Evolutionary conservation across 2,797 vertebrate genomes (phyloP), one percentile per base, ranked within the genome.

Genomic region (Sebastes itinus): DNA sequence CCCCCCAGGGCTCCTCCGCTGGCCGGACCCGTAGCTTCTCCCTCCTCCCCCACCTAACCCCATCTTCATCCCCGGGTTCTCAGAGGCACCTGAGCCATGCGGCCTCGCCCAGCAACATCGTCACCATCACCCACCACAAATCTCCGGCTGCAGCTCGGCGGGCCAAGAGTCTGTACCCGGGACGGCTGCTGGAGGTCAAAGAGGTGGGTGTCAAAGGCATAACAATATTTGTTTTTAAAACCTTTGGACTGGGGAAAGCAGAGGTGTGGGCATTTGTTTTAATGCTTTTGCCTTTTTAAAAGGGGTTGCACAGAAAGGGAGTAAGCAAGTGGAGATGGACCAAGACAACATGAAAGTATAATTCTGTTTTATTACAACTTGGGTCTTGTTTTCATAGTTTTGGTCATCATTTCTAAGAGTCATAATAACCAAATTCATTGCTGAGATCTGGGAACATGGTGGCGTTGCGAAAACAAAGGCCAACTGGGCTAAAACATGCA

Each of bases 81-180:
- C 98, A 97, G 95, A 97, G 97, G 87, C 96, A 96, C 73, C 82
- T 92, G 78, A 90, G 91, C 89, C 93, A 93, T 73, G 84, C 94
- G 2, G 95, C 95, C 65, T 90, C 96, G 7, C 95, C 97, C 67
- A 92, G 95, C 71, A 97, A 96, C 82, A 97, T 99, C 90, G 96
- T 99, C 88, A 97, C 97, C 89, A 94, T 99, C 93, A 99, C 97
- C 23, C 97, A 98, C 93, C 97, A 99, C 95, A 99, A 98, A 94
- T 99, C 98, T 59, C 98, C 98, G 82, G 97, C 97, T 38, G 97
- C 97, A 0, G 97, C 97, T 80, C 96, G 97, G 84, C 97, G 96
- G 88, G 94, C 93, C 3, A 97, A 94, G 96, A 97, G 77, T 91
- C 97, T 96, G 92, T 95, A 95, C 72, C 94, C 97, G 27, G 95